Percentiles rank a stretch among this genome's conserved stretches.
Conservation (phyloP, 2,113 vertebrate species). For the Campylomormyrus numenius region DNA sequence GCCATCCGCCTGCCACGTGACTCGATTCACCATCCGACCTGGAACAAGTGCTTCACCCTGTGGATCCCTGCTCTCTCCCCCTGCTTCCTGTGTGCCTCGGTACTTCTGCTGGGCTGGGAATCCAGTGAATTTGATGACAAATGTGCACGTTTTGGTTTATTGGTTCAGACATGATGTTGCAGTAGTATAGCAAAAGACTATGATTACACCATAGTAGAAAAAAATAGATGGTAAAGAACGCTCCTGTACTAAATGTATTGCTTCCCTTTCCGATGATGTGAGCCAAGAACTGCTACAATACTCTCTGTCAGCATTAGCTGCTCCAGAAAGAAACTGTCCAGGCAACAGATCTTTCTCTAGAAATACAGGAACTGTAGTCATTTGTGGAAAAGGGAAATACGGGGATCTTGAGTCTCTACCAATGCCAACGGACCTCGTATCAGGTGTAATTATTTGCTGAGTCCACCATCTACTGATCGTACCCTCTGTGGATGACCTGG, state of each 20-base stretch:
- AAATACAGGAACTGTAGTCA: background rate
- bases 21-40: background rate
- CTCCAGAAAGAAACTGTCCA: background rate
- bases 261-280: background rate
- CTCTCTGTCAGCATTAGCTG: background rate
- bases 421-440: background rate
- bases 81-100: background rate
- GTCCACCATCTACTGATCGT: background rate
- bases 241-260: background rate
- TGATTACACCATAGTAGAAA: background rate
- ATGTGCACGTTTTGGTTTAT: background rate
- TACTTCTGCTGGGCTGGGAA: background rate
- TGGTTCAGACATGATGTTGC: background rate
- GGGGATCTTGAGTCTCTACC: background rate
- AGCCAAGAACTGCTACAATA: background rate
- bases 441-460: background rate
- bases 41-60: background rate
- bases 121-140: background rate
- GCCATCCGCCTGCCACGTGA: background rate
- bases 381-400: background rate
- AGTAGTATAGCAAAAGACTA: background rate
- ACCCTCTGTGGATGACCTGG: background rate
- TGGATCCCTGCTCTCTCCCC: background rate
- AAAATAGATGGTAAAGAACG: background rate
- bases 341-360: background rate